A percentile compares a stretch with the other conserved stretches of the same genome.
These are phyloP conservation scores for Ophraella communa DNA, from an alignment of 2,888 invertebrate genomes.

Conservation along the genomic window DNA sequence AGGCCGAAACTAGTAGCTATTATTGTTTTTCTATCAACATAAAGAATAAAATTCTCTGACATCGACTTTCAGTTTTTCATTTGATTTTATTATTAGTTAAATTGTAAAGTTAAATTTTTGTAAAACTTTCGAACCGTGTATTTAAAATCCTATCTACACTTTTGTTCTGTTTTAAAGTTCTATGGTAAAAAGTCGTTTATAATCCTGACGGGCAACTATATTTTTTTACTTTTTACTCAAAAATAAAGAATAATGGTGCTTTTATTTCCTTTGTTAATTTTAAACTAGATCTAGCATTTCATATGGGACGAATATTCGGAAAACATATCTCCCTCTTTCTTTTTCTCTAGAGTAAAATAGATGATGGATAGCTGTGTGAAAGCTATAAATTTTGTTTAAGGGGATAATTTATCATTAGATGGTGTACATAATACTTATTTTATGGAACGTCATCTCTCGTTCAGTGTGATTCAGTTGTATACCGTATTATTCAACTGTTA, in stretches of 20 bases:
- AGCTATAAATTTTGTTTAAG: conserved; percentile 37
- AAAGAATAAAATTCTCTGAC: too few relatives aligned
- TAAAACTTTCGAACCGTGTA: background rate
- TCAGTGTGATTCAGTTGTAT: background rate
- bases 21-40: too few relatives aligned
- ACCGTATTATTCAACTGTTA: too few relatives aligned
- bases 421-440: conserved; percentile 13
- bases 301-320: background rate
- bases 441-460: background rate
- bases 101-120: background rate
- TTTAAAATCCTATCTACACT: background rate
- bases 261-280: conserved; percentile 1
- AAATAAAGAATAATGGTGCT: background rate
- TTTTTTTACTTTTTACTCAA: background rate
- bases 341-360: background rate
- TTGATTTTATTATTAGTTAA: too few relatives aligned
- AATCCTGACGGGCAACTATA: background rate
- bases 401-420: conserved; percentile 46
- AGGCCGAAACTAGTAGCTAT: too few relatives aligned
- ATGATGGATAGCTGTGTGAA: conserved; percentile 12
- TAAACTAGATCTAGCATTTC: background rate
- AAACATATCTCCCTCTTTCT: conserved; percentile 1
- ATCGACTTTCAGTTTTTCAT: too few relatives aligned
- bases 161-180: background rate
- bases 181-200: background rate